These are phyloP conservation scores for Endotricha flammealis DNA, from an alignment of 2,888 invertebrate genomes.

Conservation along the genomic window DNA sequence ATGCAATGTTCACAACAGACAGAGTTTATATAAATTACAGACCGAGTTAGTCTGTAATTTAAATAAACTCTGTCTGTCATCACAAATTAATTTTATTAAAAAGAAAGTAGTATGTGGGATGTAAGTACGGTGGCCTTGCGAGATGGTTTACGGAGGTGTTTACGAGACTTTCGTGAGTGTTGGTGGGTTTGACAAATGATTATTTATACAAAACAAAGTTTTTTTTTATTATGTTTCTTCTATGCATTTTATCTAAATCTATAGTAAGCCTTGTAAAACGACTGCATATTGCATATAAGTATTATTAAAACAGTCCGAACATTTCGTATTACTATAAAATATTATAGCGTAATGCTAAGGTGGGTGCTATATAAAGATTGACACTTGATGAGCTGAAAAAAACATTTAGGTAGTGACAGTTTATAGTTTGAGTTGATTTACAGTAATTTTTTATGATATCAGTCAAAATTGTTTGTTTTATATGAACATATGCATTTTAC, in stretches of 20 bases:
- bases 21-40: no score
- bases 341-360: conserved; percentile 19
- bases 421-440: no score
- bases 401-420: no score
- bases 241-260: conserved; percentile 9
- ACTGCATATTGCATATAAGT: conserved; percentile 5
- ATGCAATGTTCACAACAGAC: no score
- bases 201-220: neutral
- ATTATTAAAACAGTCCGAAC: conserved; percentile 7
- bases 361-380: conserved; percentile 22
- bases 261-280: conserved; percentile 5
- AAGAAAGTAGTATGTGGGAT: neutral
- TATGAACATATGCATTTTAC: no score
- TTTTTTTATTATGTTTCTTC: neutral
- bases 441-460: no score
- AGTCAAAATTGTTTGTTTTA: no score
- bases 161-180: neutral
- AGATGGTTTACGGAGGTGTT: neutral
- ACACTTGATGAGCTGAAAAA: conserved; percentile 13
- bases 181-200: neutral
- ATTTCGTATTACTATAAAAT: conserved; percentile 17
- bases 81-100: no score
- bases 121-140: neutral
- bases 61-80: no score
- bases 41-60: no score